Evolutionary conservation across 2,888 invertebrate genomes (phyloP).

Genomic region (Trichogramma evanescens): DNA sequence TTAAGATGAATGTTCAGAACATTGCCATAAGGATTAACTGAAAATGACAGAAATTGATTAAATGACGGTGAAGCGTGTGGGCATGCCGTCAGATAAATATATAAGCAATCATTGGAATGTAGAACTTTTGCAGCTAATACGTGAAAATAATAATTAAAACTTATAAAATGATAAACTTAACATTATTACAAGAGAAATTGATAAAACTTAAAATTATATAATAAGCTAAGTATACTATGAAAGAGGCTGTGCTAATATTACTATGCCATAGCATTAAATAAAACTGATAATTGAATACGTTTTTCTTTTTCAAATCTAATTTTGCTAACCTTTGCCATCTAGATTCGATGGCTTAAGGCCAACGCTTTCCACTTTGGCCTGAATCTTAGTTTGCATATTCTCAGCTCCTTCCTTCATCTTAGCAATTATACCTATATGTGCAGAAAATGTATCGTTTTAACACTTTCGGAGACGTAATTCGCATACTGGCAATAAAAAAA

Average conservation of each 20-base stretch:
- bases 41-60: conserved; percentile 14
- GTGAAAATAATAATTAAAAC: conserved; percentile 7
- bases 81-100: conserved; percentile 10
- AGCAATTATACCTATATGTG: conserved; percentile 71
- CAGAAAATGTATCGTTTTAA: conserved; percentile 15
- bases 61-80: conserved; percentile 12
- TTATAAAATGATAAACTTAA: neutral
- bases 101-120: conserved; percentile 10
- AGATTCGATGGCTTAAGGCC: conserved; percentile 49
- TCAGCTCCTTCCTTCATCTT: conserved; percentile 97
- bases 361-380: conserved; percentile 84
- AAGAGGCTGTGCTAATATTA: neutral
- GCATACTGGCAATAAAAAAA: conserved; percentile 9
- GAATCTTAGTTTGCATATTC: conserved; percentile 85
- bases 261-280: neutral
- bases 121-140: conserved; percentile 15
- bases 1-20: neutral
- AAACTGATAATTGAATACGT: neutral
- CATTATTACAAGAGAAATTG: neutral
- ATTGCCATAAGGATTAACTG: conserved; percentile 3
- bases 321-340: conserved; percentile 47
- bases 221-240: neutral
- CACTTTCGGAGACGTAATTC: neutral
- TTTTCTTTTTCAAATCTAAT: conserved; percentile 16
- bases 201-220: neutral